Percentiles rank a stretch among this genome's conserved stretches.
Conservation (phyloP, 2,888 invertebrate genomes). For the Meiosimyza decipiens region DNA sequence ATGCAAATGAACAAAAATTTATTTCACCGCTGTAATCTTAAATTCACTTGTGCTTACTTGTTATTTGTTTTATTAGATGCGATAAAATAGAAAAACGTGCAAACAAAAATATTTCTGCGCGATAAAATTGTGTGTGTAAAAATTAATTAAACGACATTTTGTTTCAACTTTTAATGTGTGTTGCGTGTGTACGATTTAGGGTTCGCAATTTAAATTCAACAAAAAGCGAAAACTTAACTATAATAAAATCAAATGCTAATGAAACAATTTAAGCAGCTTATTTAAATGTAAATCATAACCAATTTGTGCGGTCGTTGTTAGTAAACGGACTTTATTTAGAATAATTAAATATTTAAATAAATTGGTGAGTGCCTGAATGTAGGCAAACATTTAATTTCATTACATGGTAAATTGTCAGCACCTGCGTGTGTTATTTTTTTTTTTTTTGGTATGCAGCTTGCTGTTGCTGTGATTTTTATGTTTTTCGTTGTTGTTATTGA, state of each 20-base stretch:
- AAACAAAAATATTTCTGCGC: neutral
- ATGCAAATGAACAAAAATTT: too few species aligned
- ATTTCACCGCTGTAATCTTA: too few species aligned
- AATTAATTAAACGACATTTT: slow-evolving; percentile 13
- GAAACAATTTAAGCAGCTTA: slow-evolving; percentile 21
- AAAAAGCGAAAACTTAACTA: neutral
- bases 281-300: slow-evolving; percentile 31
- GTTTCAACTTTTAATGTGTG: neutral
- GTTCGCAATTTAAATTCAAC: slow-evolving; percentile 9
- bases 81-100: too few species aligned
- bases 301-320: slow-evolving; percentile 13
- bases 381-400: neutral
- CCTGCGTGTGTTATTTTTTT: slow-evolving; percentile 27
- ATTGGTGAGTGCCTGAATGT: neutral
- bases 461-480: slow-evolving; percentile 5
- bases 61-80: too few species aligned
- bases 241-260: slow-evolving; percentile 8
- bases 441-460: slow-evolving; percentile 33
- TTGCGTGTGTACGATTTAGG: slow-evolving; percentile 4
- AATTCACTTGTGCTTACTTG: too few species aligned
- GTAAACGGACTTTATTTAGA: slow-evolving; percentile 3
- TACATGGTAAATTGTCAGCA: slow-evolving; percentile 27
- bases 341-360: slow-evolving; percentile 18
- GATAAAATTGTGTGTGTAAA: slow-evolving; percentile 8
- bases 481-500: slow-evolving; percentile 25